phyloP scores from a whole-genome alignment of 2,888 invertebrate genomes.

The Monochamus alternatus region DNA sequence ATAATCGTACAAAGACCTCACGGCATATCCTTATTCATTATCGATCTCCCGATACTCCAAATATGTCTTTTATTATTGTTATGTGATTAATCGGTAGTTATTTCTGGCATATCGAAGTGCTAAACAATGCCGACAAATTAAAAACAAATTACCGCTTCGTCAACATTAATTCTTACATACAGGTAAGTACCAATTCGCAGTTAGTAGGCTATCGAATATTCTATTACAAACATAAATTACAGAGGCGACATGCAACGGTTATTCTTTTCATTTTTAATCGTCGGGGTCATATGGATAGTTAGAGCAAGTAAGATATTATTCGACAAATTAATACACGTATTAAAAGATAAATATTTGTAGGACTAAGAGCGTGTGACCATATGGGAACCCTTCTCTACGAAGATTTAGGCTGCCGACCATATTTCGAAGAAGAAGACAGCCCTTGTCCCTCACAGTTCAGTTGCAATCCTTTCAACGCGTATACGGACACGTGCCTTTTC shows the following conservation, averaged over 20 bases:
- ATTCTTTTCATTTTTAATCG: conserved; percentile 1
- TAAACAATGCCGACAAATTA: conserved; percentile 22
- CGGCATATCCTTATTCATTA: not conserved
- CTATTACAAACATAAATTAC: conserved; percentile 3
- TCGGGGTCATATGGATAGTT: not conserved
- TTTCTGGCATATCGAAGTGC: not conserved
- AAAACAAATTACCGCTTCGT: conserved; percentile 20
- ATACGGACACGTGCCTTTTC: conserved; percentile 48
- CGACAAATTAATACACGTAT: too few relatives aligned
- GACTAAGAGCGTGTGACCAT: conserved; percentile 45
- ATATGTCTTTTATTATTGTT: not conserved
- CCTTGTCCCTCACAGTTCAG: conserved; percentile 46
- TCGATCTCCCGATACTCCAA: not conserved
- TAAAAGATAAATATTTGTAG: too few relatives aligned
- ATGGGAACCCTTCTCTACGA: conserved; percentile 52
- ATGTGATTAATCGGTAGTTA: conserved; percentile 14
- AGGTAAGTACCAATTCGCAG: not conserved
- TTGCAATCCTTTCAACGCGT: conserved; percentile 40
- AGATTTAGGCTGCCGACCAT: conserved; percentile 50
- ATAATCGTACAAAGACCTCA: too few relatives aligned
- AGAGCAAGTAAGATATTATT: not conserved
- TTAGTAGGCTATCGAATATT: not conserved
- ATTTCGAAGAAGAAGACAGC: conserved; percentile 27
- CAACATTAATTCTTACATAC: not conserved
- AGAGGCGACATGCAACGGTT: conserved; percentile 1